Evolutionary conservation across 2,888 invertebrate genomes (phyloP), one percentile per base, ranked within the genome.

Genomic region (Orthosia incerta): DNA sequence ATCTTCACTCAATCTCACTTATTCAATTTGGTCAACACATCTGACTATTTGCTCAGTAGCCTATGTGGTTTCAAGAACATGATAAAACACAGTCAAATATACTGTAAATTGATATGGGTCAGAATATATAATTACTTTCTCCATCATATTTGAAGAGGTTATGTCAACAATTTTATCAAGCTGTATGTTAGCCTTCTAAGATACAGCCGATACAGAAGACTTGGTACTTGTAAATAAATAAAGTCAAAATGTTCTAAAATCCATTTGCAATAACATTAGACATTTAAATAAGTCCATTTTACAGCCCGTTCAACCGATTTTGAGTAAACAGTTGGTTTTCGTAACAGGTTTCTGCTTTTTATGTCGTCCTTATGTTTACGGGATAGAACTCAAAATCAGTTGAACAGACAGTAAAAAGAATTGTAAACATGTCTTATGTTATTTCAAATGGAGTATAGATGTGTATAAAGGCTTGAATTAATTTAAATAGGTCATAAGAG

Each of bases 111-210:
- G 9, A 12, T 5, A 18, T 9, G 13, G 11, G 20, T 48, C 5
- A 26, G 13, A 15, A 12, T 26, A 4, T 13, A 4, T 15, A 20
- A 45, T 31, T 50, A 39, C 50, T 80, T 79, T 68, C 75, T 61
- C 39, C 13, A 20, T 65, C 39, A 20, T 9, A 31, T 15, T 51
- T 11, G 11, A n/a, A 48, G 56, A 64, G 66, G 59, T 75, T 63
- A 80, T 51, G 46, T 53, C 39, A 68, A 68, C 50, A 57, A 50
- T 51, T 59, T 0, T n/a, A 15, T 63, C 13, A 31, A 65, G 18
- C 48, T 45, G 4, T 7, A 18, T 18, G 12, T 59, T 13, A n/a
- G 9, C 72, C 18, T 46, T 23, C 26, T n/a, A 45, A 48, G 4
- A n/a, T n/a, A n/a, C n/a, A n/a, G n/a, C n/a, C n/a, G n/a, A n/a